These are phyloP conservation scores for Lagorchestes hirsutus DNA, from an alignment of 2,797 vertebrate genomes.

Conservation along the genomic window DNA sequence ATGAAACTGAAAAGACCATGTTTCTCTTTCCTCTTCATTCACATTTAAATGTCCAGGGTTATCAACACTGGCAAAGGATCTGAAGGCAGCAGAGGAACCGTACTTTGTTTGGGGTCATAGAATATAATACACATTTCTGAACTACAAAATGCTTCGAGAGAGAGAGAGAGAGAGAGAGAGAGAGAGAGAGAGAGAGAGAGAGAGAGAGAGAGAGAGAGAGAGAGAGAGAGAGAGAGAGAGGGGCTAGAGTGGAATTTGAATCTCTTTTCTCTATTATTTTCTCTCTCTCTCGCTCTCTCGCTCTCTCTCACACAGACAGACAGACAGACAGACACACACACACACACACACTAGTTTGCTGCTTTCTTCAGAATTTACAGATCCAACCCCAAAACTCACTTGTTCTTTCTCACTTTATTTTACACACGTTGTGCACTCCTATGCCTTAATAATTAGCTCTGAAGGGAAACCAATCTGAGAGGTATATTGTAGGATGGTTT, in stretches of 20 bases:
- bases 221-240: neutral
- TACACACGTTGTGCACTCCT: conserved; percentile 18
- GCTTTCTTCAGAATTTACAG: conserved; percentile 19
- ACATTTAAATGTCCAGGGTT: conserved; percentile 73
- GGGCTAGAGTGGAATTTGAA: too few relatives aligned
- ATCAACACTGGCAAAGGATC: conserved; percentile 70
- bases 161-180: conserved; percentile 57
- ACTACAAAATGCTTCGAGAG: conserved; percentile 38
- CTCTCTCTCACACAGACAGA: too few relatives aligned
- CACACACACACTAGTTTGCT: conserved; percentile 5
- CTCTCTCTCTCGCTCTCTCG: neutral
- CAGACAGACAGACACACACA: neutral
- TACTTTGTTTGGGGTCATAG: conserved; percentile 71
- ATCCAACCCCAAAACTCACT: conserved; percentile 50
- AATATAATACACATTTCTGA: conserved; percentile 61
- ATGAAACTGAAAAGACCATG: conserved; percentile 54
- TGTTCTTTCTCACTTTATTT: conserved; percentile 61
- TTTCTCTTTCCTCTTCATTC: conserved; percentile 71
- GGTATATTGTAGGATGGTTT: conserved; percentile 52
- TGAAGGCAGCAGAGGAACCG: conserved; percentile 51
- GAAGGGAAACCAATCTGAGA: conserved; percentile 43
- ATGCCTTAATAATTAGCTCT: conserved; percentile 41
- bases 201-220: neutral
- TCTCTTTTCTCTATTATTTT: neutral
- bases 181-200: conserved; percentile 4